Base-by-base conservation (phyloP, 2,113 vertebrate species). In the Solea solea region DNA sequence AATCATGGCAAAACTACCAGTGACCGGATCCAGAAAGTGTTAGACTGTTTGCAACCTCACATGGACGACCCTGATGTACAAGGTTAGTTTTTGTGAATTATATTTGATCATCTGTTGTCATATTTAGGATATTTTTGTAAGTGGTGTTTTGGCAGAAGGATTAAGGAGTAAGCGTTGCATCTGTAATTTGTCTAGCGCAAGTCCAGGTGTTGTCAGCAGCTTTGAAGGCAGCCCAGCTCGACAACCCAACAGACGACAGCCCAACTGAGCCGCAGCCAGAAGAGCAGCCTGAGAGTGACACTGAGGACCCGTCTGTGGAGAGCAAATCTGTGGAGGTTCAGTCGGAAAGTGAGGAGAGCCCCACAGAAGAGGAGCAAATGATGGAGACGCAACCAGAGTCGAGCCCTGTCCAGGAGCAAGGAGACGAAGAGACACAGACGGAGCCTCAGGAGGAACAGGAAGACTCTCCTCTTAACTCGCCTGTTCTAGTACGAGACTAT, bases 131-230 rank as follows among this genome's bases (percentile, higher is more conserved):
- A 21, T 60, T 53, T 48, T 2, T 3, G 59, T 55, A 50, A 4
- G n/a, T n/a, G 16, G 3, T 13, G 2, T 25, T 21, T 78, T 46
- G 39, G 1, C 15, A 9, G 45, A 13, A 48, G 4, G 12, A 11
- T 13, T 8, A 11, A 63, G 42, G 12, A 72, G 28, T 72, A 25
- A 71, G 14, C n/a, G 72, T 39, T 51, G 3, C 14, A 12, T 64
- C 7, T 82, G 21, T 53, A 15, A 27, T 86, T 49, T 11, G 6
- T 78, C 39, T 85, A 96, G 96, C 94, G 89, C 95, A 95, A 88
- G 94, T 95, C 44, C 94, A 95, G 89, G 96, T 96, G 39, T 73
- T 96, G 66, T 94, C 95, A 52, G 95, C 95, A 15, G 94, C 95
- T 15, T 92, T 95, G 67, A 94, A 94, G 80, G 95, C 93, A 28